phyloP scores from a whole-genome alignment of 2,888 invertebrate species.

The Uropetala carovei region DNA sequence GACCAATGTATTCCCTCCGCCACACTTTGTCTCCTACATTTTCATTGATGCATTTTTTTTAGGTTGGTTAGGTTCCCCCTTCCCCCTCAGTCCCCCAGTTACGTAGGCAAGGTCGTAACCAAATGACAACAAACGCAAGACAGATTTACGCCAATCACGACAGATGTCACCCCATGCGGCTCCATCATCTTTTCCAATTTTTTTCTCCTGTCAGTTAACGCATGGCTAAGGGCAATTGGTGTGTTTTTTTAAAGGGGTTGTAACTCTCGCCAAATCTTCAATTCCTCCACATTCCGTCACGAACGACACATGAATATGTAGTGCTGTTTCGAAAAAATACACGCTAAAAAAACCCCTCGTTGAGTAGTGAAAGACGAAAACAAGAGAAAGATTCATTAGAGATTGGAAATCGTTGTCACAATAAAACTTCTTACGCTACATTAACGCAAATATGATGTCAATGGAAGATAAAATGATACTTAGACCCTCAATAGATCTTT shows the following conservation, averaged over 20 bases:
- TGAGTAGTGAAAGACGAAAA: no score
- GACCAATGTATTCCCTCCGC: no score
- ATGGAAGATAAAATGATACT: no score
- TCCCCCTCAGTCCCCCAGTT: neutral
- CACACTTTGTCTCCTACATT: no score
- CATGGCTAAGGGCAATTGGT: neutral
- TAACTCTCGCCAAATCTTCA: neutral
- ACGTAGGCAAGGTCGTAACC: neutral
- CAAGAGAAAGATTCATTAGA: no score
- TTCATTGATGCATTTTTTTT: neutral
- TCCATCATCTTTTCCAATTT: neutral
- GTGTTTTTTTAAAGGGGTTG: conserved; percentile 11
- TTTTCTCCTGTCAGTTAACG: neutral
- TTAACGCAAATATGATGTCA: no score
- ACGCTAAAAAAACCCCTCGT: no score
- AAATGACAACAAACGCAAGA: neutral
- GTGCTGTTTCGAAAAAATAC: no score
- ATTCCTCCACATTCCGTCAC: neutral
- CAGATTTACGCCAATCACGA: neutral
- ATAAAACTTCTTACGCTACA: no score
- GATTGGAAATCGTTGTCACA: no score
- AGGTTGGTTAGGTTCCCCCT: neutral
- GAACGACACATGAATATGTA: no score
- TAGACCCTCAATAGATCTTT: no score
- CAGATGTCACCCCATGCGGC: neutral